These are phyloP conservation scores for Atopsyche davidsoni DNA, from an alignment of 1,140 invertebrate genomes.

Conservation along the genomic window DNA sequence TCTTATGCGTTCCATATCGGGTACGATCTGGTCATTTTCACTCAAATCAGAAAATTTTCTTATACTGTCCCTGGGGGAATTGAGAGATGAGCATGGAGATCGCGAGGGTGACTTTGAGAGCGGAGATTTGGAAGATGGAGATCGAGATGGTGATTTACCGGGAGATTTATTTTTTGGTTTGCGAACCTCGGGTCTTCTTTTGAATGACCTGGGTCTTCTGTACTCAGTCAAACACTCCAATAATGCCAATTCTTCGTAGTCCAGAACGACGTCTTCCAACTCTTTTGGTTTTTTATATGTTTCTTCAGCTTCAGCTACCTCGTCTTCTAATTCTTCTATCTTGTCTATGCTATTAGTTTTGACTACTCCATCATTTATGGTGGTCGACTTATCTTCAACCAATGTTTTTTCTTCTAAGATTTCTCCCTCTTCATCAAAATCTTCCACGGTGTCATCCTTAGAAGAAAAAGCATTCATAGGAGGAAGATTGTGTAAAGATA, in stretches of 20 bases:
- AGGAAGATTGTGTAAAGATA: conserved; percentile 68
- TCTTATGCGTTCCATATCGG: conserved; percentile 51
- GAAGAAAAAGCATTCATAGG: conserved; percentile 81
- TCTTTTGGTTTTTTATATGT: conserved; percentile 32
- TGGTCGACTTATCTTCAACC: conserved; percentile 38
- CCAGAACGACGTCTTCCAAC: conserved; percentile 47
- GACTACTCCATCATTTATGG: conserved; percentile 20
- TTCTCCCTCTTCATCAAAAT: conserved; percentile 58
- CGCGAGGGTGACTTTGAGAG: conserved; percentile 47
- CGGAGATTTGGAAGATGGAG: conserved; percentile 39
- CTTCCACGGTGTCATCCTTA: conserved; percentile 77
- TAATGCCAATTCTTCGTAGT: conserved; percentile 50
- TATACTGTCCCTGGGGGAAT: conserved; percentile 47
- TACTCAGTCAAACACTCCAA: conserved; percentile 47
- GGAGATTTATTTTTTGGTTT: conserved; percentile 36
- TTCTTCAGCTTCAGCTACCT: conserved; percentile 39
- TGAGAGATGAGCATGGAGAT: conserved; percentile 46
- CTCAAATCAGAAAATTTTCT: conserved; percentile 47
- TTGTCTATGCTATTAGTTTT: conserved; percentile 45
- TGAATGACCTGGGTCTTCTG: conserved; percentile 45
- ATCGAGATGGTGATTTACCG: conserved; percentile 24
- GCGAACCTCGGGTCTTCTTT: conserved; percentile 42
- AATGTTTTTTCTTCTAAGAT: conserved; percentile 54
- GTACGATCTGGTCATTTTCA: conserved; percentile 54
- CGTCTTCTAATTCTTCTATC: conserved; percentile 51